A percentile compares a stretch with the other conserved stretches of the same genome.
Evolutionary conservation across 1,140 invertebrate genomes (phyloP).

Genomic region (Drosophila leontia): DNA sequence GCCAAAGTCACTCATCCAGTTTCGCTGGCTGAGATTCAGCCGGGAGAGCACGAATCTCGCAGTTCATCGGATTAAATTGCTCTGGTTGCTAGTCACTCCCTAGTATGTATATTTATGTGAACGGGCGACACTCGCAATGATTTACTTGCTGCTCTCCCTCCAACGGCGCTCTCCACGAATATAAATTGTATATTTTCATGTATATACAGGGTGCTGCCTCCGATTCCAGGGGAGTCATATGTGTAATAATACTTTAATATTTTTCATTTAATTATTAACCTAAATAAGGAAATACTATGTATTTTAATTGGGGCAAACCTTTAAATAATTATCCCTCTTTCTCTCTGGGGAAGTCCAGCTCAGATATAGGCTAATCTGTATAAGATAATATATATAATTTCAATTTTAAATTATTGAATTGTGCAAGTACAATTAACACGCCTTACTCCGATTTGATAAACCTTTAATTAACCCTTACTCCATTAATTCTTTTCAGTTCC

Average conservation of each 20-base stretch:
- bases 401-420: no score
- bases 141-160: slow-evolving; percentile 37
- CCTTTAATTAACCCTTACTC: background rate
- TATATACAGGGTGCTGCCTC: slow-evolving; percentile 56
- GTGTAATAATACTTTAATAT: background rate
- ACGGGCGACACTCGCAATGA: background rate
- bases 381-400: no score
- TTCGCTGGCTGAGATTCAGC: slow-evolving; percentile 14
- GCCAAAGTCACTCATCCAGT: slow-evolving; percentile 26
- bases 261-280: background rate
- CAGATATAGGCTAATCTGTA: background rate
- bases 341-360: background rate
- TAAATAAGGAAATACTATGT: background rate
- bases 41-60: slow-evolving; percentile 36
- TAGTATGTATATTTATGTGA: slow-evolving; percentile 8
- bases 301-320: background rate
- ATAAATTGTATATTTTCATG: slow-evolving; percentile 11
- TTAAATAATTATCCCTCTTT: background rate
- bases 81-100: slow-evolving; percentile 29
- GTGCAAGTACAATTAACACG: background rate
- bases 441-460: background rate
- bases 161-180: slow-evolving; percentile 29
- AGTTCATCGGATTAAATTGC: slow-evolving; percentile 31
- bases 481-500: slow-evolving; percentile 87
- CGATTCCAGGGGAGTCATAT: background rate